Conservation (phyloP, 2,888 invertebrate species). For the Epiblema foenella region DNA sequence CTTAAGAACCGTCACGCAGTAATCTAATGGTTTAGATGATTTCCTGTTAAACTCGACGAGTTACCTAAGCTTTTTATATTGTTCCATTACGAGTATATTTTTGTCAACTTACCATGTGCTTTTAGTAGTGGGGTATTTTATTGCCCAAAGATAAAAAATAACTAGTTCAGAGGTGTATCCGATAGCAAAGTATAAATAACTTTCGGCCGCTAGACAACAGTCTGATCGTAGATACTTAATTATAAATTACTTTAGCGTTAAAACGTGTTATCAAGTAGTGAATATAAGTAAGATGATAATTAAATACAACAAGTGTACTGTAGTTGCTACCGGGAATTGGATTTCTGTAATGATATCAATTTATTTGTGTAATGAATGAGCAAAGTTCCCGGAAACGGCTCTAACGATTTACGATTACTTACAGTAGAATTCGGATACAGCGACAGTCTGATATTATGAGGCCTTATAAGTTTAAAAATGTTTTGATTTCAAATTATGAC, state of each 20-base stretch:
- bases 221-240: constrained; percentile 10
- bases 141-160: constrained; percentile 33
- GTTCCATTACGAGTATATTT: not conserved
- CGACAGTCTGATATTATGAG: no score
- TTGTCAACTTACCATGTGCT: constrained; percentile 30
- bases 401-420: no score
- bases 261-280: constrained; percentile 21
- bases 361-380: no score
- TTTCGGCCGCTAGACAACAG: constrained; percentile 25
- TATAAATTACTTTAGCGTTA: constrained; percentile 16
- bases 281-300: constrained; percentile 10
- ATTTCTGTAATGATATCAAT: not conserved
- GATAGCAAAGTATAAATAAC: constrained; percentile 34
- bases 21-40: constrained; percentile 1
- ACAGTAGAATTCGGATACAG: no score
- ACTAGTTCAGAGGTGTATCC: constrained; percentile 8
- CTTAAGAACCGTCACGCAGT: no score
- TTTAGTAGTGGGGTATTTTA: constrained; percentile 28
- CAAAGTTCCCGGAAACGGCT: no score
- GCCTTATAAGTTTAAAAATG: no score
- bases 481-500: no score
- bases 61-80: not conserved
- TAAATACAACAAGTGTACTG: constrained; percentile 9
- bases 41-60: constrained; percentile 33
- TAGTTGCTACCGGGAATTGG: not conserved